Evolutionary conservation across 92 coral and sea anemone genomes (phyloP).

Genomic region (Galaxea fascicularis): DNA sequence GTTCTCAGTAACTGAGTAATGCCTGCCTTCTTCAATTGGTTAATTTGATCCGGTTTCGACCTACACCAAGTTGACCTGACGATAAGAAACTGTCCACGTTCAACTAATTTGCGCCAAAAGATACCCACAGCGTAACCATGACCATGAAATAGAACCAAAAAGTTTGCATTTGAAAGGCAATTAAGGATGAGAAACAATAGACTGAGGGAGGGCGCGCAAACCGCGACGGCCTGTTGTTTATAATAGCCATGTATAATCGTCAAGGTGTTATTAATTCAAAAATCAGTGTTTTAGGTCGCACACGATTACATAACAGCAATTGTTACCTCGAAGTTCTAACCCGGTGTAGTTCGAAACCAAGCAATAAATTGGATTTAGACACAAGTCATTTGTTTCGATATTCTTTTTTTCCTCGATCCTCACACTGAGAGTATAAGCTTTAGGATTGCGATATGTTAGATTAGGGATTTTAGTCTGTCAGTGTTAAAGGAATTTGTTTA

Average conservation of each 20-base stretch:
- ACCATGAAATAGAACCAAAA: constrained; percentile 16
- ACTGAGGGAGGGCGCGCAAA: constrained; percentile 6
- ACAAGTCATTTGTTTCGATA: neutral
- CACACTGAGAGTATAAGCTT: too few species aligned
- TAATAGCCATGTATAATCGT: constrained; percentile 23
- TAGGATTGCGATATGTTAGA: neutral
- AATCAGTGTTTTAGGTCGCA: neutral
- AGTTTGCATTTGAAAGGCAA: constrained; percentile 57
- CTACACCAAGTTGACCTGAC: neutral
- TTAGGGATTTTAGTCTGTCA: neutral
- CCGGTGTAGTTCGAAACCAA: neutral
- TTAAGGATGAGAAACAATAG: constrained; percentile 29
- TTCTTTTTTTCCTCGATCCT: neutral
- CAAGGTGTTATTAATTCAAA: neutral
- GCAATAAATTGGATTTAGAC: neutral
- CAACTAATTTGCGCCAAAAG: constrained; percentile 24
- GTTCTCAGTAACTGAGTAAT: too few species aligned
- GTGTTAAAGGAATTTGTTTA: neutral
- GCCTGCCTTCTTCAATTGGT: too few species aligned
- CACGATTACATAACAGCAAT: neutral
- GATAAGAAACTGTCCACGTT: neutral
- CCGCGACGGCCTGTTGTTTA: constrained; percentile 26
- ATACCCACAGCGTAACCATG: constrained; percentile 26
- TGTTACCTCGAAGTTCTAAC: neutral
- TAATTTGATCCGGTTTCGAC: neutral